Percentiles rank a stretch among this genome's conserved stretches.
Conservation (phyloP, 2,888 invertebrate genomes). For the Dermolepida albohirtum region DNA sequence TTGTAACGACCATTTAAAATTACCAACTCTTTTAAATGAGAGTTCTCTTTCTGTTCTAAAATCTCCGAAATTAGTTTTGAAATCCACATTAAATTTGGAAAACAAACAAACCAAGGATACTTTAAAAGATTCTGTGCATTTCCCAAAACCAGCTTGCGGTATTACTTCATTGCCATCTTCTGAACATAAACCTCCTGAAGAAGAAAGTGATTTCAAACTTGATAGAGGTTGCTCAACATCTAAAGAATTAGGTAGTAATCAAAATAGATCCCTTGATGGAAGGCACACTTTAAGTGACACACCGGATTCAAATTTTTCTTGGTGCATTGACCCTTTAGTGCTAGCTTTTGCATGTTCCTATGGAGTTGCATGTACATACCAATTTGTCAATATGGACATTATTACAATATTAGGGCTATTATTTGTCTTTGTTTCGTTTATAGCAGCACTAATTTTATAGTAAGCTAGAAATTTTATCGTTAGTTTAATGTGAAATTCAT, state of each 20-base stretch:
- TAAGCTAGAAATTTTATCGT: slow-evolving; percentile 1
- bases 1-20: slow-evolving; percentile 15
- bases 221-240: not conserved
- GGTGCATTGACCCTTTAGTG: slow-evolving; percentile 73
- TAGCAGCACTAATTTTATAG: slow-evolving; percentile 67
- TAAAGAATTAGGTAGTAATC: slow-evolving; percentile 19
- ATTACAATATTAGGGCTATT: slow-evolving; percentile 80
- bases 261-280: slow-evolving; percentile 41
- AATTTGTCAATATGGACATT: slow-evolving; percentile 79
- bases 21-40: slow-evolving; percentile 15
- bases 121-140: not conserved
- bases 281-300: slow-evolving; percentile 53
- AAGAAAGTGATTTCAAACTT: slow-evolving; percentile 7
- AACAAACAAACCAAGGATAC: not conserved
- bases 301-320: slow-evolving; percentile 57
- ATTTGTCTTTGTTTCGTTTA: slow-evolving; percentile 79
- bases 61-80: slow-evolving; percentile 61
- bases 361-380: slow-evolving; percentile 77
- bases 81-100: slow-evolving; percentile 43
- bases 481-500: not conserved
- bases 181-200: not conserved
- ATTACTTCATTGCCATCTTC: slow-evolving; percentile 7
- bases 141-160: not conserved
- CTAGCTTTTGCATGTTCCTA: slow-evolving; percentile 83
- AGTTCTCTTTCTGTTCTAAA: slow-evolving; percentile 54